Conservation (phyloP, 2,888 invertebrate genomes). For the Caenorhabditis doughertyi region DNA sequence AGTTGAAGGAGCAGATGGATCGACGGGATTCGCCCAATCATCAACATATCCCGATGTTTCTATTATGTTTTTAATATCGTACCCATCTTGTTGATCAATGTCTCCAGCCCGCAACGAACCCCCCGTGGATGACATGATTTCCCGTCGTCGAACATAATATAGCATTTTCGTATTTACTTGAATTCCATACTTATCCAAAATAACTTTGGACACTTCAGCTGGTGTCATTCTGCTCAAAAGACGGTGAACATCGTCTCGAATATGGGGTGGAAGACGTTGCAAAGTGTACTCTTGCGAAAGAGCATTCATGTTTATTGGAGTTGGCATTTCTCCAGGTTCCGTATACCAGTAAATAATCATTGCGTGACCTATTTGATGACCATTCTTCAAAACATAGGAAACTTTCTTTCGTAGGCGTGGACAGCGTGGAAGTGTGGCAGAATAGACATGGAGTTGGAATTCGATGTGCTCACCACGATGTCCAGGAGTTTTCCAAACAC, state of each 20-base stretch:
- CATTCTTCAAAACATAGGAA: constrained; percentile 68
- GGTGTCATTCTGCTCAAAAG: constrained; percentile 47
- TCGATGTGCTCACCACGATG: constrained; percentile 42
- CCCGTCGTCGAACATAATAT: constrained; percentile 51
- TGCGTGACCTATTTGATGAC: constrained; percentile 68
- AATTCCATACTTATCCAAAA: constrained; percentile 60
- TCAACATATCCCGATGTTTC: constrained; percentile 27
- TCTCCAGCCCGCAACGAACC: background rate
- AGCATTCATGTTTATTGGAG: constrained; percentile 47
- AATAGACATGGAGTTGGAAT: constrained; percentile 70
- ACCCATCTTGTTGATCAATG: constrained; percentile 3
- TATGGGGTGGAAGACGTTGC: constrained; percentile 57
- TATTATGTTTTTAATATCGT: constrained; percentile 45
- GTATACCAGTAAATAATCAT: constrained; percentile 73
- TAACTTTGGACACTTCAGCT: constrained; percentile 55
- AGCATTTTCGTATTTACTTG: constrained; percentile 53
- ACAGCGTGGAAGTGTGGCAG: constrained; percentile 70
- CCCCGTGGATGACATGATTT: constrained; percentile 26
- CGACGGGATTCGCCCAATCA: constrained; percentile 30
- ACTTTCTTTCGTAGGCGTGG: constrained; percentile 73
- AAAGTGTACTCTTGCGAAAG: constrained; percentile 37
- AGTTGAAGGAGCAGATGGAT: constrained; percentile 25
- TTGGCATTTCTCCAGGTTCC: constrained; percentile 71
- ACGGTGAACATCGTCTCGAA: constrained; percentile 63
- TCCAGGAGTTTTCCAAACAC: constrained; percentile 58